Evolutionary conservation across 2,888 invertebrate genomes (phyloP).

Genomic region (Rotaria magnacalcarata): DNA sequence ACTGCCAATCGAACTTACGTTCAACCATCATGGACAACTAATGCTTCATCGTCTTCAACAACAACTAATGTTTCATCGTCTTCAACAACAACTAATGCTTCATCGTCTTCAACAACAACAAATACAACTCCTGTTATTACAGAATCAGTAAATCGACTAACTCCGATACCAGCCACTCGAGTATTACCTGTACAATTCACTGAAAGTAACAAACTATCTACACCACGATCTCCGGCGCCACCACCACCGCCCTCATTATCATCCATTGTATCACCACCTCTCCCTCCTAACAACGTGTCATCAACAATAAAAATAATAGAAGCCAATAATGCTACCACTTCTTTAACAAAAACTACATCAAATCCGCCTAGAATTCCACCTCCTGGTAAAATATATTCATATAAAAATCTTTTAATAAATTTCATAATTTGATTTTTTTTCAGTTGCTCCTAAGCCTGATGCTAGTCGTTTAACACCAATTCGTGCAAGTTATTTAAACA

Average conservation of each 20-base stretch:
- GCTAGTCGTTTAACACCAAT: slow-evolving; percentile 19
- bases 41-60: not conserved
- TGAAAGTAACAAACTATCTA: not conserved
- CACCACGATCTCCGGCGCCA: not conserved
- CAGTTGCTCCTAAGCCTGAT: slow-evolving; percentile 23
- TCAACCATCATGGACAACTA: not conserved
- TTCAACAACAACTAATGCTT: not conserved
- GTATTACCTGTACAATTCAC: slow-evolving; percentile 10
- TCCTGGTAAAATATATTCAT: not conserved
- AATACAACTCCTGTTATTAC: not conserved
- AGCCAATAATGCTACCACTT: not conserved
- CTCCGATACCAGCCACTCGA: not conserved
- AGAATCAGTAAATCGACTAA: not conserved
- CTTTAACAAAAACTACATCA: not conserved
- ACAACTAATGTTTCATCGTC: not conserved
- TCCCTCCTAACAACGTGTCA: not conserved
- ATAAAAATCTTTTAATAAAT: not conserved
- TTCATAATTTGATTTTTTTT: not conserved
- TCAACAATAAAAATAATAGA: not conserved
- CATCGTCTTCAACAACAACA: not conserved
- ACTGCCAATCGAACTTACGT: not conserved
- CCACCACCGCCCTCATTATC: not conserved
- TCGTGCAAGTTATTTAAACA: slow-evolving; percentile 5
- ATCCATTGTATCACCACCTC: not conserved
- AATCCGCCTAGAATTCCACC: not conserved